Base-by-base conservation (phyloP, 1,140 invertebrate genomes). In the Nixonia krombeini region DNA sequence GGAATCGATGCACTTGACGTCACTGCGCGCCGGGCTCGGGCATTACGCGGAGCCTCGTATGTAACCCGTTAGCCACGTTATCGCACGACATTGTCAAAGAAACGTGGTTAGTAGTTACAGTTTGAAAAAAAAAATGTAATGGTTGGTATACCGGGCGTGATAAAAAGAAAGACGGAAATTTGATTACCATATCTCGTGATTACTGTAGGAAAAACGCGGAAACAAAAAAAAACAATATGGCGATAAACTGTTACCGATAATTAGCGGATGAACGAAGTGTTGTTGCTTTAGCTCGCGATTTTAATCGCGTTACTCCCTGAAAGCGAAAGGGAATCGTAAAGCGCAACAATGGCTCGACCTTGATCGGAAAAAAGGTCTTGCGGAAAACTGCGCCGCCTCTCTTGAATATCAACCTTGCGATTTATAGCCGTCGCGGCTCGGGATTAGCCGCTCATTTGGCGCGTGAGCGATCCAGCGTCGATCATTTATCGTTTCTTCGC, bases 401-500 rank as follows among this genome's bases (percentile, higher is more conserved):
- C 21, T 3, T 21, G 21, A 6, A 21, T 7, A 7, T 37, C 13
- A 37, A 16, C 33, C 33, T 37, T 37, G 33, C 7, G 10, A 37
- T 37, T 37, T 6, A 37, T 37, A 37, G 4, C 10, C 7, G 9
- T 37, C 33, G 12, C 6, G 6, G 6, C 21, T 21, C 6, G 21
- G 2, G 21, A 37, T 37, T 37, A 37, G 15, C 1, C 7, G n/a
- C 6, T 37, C 33, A 13, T 37, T 37, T 18, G 9, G 2, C 47
- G 23, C 37, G 13, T 51, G 37, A 46, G 46, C 29, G 62, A 65
- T 58, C 55, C 49, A 62, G 41, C 53, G 52, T 46, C 65, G 49
- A 62, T 68, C 58, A 62, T 52, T n/a, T n/a, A n/a, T 61, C 56
- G 46, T 68, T 38, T 52, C 52, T 61, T 52, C 42, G 41, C 28